Evolutionary conservation across 2,113 vertebrate genomes (phyloP), one percentile per base, ranked within the genome.

Genomic region (Psephotus haematonotus): DNA sequence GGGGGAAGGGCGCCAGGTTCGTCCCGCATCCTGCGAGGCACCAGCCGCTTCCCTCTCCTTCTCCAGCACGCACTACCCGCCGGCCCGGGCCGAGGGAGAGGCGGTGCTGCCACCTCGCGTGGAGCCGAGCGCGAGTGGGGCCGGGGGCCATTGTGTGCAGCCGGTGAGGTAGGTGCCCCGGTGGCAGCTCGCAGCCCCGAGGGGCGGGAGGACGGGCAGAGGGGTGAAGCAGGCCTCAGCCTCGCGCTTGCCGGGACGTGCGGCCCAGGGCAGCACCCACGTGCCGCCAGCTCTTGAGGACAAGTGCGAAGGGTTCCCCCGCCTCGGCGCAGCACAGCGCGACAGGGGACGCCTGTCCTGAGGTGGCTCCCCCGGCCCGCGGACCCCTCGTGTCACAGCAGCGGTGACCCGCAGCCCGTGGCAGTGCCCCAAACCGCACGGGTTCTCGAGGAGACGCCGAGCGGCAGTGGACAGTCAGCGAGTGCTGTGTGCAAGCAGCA

Each of bases 1-100:
- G 84, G 83, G 68, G 85, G 90, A 85, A 89, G 85, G 80, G 57
- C 81, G 29, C 13, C 90, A 94, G 92, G 95, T 94, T 72, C 94
- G 95, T 96, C 90, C 80, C 25, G 93, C 81, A 89, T 70, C 67
- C 90, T 16, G 90, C 69, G 18, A 70, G 69, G 63, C 75, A 29
- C 68, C 69, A 7, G 71, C 86, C 90, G 37, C 81, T 70, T 59
- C 57, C 49, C 75, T 65, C 76, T 64, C 28, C n/a, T 63, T 49
- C 62, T 80, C 37, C 68, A n/a, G 7, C 62, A 28, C 78, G 6
- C 88, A 18, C 53, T 57, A 44, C 76, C 76, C 76, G 29, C 44
- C 55, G 84, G 67, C 62, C 44, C 15, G 46, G 59, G 69, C 88
- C 31, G 64, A 68, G n/a, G 37, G 35, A 93, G 86, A 57, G 37